Evolutionary conservation across 1,140 invertebrate species (phyloP), one percentile per base, ranked within the genome.

Genomic region (Aporrectodea caliginosa): DNA sequence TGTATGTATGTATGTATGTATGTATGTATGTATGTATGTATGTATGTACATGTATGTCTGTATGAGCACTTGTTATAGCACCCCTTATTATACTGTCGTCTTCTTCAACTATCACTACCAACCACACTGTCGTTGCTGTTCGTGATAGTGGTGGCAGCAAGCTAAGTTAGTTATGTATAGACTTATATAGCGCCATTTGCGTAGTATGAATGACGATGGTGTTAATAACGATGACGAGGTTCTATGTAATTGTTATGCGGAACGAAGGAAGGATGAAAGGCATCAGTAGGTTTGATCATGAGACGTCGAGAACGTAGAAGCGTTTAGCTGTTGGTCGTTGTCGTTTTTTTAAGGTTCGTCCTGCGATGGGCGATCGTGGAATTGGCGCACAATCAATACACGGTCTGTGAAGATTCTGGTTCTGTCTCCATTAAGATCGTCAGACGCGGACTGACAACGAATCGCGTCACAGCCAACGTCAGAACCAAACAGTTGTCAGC

Each of bases 321-420:
- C 29, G 22, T 30, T 71, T 71, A n/a, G n/a, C n/a, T n/a, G n/a
- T n/a, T n/a, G n/a, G n/a, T 16, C 29, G 34, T 2, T 35, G 75
- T 0, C 73, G 80, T 75, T 70, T 76, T 16, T 81, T 77, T n/a
- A 78, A 87, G 86, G 33, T 86, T 86, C 76, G 73, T 83, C n/a
- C 79, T 88, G 75, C 82, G 79, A 1, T 88, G 87, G 87, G 86
- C 87, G 1, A 79, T 81, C 1, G 78, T 87, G 16, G 83, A 86
- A 78, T 85, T 88, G 73, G 80, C 78, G 1, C 81, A 81, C 29
- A 80, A 84, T 12, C 84, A 86, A 27, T 80, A 87, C 31, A 84
- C 85, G 16, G 85, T 85, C 0, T 88, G 87, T 83, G 87, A 88
- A 74, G 85, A 87, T 77, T 82, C 86, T 43, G 87, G 86, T 0